A percentile compares a stretch with the other conserved stretches of the same genome.
phyloP scores from a whole-genome alignment of 2,113 vertebrate species.

The Poecilia latipinna region DNA sequence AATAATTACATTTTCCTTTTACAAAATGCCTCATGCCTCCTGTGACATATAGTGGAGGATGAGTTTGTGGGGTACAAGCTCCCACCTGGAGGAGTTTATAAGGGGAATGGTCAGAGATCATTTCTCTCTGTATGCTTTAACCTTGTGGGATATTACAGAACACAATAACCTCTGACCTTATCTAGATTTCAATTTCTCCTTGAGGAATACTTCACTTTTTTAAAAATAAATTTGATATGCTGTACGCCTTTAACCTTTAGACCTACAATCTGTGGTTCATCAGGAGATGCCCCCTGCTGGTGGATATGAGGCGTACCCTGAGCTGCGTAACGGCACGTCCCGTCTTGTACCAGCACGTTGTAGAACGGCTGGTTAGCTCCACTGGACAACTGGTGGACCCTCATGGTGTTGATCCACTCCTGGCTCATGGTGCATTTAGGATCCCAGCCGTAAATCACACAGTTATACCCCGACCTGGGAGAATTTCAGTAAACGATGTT shows the following conservation, averaged over 20 bases:
- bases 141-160: no score
- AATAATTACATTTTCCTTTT: no score
- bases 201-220: no score
- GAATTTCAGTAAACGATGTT: not conserved
- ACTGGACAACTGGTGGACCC: slow-evolving; percentile 90
- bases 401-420: slow-evolving; percentile 97
- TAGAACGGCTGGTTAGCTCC: slow-evolving; percentile 96
- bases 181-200: no score
- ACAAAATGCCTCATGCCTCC: not conserved
- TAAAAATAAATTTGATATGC: no score
- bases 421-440: slow-evolving; percentile 97
- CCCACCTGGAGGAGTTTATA: no score
- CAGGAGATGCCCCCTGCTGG: not conserved
- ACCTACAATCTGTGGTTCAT: not conserved
- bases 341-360: slow-evolving; percentile 94
- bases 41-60: no score
- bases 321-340: slow-evolving; percentile 93
- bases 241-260: no score
- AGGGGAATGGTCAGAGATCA: no score
- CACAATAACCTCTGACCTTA: no score
- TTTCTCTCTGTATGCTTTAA: no score
- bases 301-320: slow-evolving; percentile 82
- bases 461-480: slow-evolving; percentile 92
- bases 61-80: no score
- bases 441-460: slow-evolving; percentile 97